phyloP scores from a whole-genome alignment of 2,888 invertebrate genomes.

The Clivina fossor region DNA sequence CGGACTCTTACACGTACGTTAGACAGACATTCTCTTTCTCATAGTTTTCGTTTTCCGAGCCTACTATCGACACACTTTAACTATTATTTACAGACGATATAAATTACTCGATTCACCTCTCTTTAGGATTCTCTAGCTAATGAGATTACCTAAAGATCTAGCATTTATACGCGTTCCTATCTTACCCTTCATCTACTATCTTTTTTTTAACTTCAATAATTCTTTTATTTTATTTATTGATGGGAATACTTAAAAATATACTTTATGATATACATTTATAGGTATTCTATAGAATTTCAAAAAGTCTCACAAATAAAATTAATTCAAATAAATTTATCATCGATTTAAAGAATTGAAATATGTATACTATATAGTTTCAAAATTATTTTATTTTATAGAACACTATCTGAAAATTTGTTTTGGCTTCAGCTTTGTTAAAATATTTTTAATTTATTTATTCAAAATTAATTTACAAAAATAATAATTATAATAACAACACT shows the following conservation, averaged over 20 bases:
- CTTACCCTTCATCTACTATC: no score
- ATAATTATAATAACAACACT: no score
- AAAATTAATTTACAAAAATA: no score
- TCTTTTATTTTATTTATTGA: background rate
- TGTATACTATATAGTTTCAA: no score
- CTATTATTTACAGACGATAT: background rate
- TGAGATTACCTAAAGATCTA: constrained; percentile 1
- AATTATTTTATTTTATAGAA: no score
- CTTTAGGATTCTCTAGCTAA: constrained; percentile 8
- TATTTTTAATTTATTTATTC: no score
- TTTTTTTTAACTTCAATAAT: background rate
- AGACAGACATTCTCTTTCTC: background rate
- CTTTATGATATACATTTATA: background rate
- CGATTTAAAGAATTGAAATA: background rate
- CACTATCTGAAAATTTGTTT: no score
- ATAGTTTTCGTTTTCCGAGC: background rate
- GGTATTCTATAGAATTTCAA: background rate
- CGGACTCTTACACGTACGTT: background rate
- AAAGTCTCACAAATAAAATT: background rate
- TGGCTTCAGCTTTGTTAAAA: no score
- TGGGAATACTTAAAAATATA: background rate
- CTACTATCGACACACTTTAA: constrained; percentile 9
- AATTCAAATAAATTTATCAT: background rate
- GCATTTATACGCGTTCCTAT: constrained; percentile 2
- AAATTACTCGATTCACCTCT: constrained; percentile 5